phyloP scores from a whole-genome alignment of 2,797 vertebrate species.

The Smutsia temminckii region DNA sequence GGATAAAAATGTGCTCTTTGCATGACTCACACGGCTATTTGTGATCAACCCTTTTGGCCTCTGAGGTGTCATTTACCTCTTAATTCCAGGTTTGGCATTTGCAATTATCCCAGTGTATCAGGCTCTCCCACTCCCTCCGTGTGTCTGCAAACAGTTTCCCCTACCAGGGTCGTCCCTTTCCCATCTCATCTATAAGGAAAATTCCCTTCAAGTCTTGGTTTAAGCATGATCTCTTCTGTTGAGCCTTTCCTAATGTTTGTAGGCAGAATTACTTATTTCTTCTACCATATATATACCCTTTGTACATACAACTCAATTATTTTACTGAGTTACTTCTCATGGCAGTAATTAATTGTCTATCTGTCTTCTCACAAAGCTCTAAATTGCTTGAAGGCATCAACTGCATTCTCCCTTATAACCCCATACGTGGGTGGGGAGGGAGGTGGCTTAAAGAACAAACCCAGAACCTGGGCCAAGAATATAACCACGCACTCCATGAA shows the following conservation, averaged over 20 bases:
- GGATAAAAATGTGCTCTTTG: background rate
- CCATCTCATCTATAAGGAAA: background rate
- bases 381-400: background rate
- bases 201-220: background rate
- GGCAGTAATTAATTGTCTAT: background rate
- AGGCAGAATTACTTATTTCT: background rate
- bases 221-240: background rate
- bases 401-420: background rate
- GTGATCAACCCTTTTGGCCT: background rate
- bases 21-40: background rate
- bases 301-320: background rate
- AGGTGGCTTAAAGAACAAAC: background rate
- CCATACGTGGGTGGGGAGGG: background rate
- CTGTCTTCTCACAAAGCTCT: background rate
- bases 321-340: background rate
- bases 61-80: background rate
- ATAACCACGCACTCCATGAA: background rate
- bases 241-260: background rate
- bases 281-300: background rate
- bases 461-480: background rate
- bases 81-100: slow-evolving; percentile 1
- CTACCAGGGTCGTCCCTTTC: background rate
- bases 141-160: background rate
- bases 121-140: background rate
- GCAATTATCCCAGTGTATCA: background rate